Evolutionary conservation across 1,140 invertebrate species (phyloP).

Genomic region (Listronotus bonariensis): DNA sequence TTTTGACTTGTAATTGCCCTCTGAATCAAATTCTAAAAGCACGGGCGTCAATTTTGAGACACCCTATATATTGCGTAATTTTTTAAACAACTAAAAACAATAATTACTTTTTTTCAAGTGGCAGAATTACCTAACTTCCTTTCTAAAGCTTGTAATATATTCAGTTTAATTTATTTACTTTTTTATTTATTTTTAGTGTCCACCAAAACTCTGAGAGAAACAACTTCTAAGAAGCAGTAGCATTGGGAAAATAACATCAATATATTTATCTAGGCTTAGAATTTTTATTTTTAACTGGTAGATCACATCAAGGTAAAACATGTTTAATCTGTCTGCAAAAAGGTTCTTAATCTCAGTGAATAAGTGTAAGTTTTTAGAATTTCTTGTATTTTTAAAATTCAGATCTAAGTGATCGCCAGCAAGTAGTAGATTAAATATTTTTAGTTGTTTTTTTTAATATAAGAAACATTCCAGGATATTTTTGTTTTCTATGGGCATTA

Average conservation of each 20-base stretch:
- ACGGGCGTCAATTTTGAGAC: too few species aligned
- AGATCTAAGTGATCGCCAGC: slow-evolving; percentile 3
- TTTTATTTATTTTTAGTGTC: slow-evolving; percentile 52
- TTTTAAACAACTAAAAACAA: too few species aligned
- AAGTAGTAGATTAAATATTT: not conserved
- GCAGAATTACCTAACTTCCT: too few species aligned
- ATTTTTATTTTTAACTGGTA: not conserved
- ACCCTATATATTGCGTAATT: too few species aligned
- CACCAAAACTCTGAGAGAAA: slow-evolving; percentile 53
- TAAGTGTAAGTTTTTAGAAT: not conserved
- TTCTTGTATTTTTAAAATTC: not conserved
- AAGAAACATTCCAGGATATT: slow-evolving; percentile 27
- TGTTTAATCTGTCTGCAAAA: too few species aligned
- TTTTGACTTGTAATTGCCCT: too few species aligned
- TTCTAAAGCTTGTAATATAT: not conserved
- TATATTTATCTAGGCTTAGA: slow-evolving; percentile 17
- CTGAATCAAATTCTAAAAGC: too few species aligned
- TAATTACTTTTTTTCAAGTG: too few species aligned
- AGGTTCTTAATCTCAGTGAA: too few species aligned
- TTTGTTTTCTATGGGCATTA: slow-evolving; percentile 30
- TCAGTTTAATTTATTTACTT: slow-evolving; percentile 6
- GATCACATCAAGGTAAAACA: too few species aligned
- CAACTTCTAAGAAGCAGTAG: slow-evolving; percentile 40
- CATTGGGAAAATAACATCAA: slow-evolving; percentile 20
- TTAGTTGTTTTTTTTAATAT: not conserved